Percentiles rank a stretch among this genome's conserved stretches.
Evolutionary conservation across 2,888 invertebrate genomes (phyloP).

Genomic region (Teleiodes luculella): DNA sequence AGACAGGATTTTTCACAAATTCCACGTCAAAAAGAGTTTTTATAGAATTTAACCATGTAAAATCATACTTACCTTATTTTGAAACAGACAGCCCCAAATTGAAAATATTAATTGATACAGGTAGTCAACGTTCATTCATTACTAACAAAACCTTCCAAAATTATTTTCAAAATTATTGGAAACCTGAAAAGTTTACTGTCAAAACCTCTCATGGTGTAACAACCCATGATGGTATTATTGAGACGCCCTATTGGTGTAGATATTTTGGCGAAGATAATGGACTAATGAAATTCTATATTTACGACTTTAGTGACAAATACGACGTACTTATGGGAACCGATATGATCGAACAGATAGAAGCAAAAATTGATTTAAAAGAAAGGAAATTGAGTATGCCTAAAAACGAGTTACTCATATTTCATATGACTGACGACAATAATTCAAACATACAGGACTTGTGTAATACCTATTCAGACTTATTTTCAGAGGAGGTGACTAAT

Average conservation of each 20-base stretch:
- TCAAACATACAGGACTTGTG: too few species aligned
- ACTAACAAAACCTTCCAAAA: conserved; percentile 1
- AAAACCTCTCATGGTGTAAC: too few species aligned
- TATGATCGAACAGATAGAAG: conserved; percentile 13
- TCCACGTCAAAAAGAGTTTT: neutral
- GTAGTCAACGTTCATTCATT: conserved; percentile 23
- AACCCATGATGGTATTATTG: neutral
- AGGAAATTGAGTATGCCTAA: too few species aligned
- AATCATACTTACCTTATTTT: conserved; percentile 16
- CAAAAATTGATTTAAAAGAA: neutral
- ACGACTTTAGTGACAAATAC: neutral
- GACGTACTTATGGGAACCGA: too few species aligned
- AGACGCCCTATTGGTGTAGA: neutral
- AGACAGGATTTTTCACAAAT: neutral
- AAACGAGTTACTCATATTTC: too few species aligned
- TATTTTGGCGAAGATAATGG: neutral
- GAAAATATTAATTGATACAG: conserved; percentile 21
- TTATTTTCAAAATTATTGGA: conserved; percentile 17
- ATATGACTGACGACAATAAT: too few species aligned
- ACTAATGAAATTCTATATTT: neutral
- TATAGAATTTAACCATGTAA: neutral
- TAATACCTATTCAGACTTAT: neutral
- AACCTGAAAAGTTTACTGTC: conserved; percentile 16
- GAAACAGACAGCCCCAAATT: conserved; percentile 17
- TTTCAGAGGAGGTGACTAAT: neutral